Conservation (phyloP, 2,797 vertebrate species). For the Mus minutoides region DNA sequence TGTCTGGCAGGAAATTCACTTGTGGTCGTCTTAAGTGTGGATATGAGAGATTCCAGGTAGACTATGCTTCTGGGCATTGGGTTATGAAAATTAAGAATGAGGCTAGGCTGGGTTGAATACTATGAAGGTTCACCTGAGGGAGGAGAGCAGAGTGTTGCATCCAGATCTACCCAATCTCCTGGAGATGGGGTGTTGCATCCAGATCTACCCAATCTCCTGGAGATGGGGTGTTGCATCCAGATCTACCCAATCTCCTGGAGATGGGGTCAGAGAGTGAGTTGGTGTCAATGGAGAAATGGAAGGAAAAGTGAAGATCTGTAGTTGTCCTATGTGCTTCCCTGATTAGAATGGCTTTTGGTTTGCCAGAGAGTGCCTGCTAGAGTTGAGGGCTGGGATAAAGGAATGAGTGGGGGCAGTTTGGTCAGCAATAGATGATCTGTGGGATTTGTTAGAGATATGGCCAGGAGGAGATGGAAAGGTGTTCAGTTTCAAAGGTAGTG, state of each 20-base stretch:
- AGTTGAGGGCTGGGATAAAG: neutral
- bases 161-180: no score
- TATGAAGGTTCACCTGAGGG: neutral
- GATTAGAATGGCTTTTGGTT: neutral
- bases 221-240: neutral
- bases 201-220: no score
- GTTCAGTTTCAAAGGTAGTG: neutral
- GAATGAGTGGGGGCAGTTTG: neutral
- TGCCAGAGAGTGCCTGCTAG: no score
- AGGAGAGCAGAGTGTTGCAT: neutral
- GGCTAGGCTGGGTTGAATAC: no score
- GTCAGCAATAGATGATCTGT: no score
- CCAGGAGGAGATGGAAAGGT: neutral
- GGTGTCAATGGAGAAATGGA: neutral
- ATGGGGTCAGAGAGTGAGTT: neutral
- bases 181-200: no score
- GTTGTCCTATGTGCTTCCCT: neutral
- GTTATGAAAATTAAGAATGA: no score
- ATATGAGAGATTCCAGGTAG: fast-evolving
- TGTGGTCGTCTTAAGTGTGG: neutral
- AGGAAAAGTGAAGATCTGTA: neutral
- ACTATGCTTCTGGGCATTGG: neutral
- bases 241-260: no score
- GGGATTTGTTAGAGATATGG: no score
- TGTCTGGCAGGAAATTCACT: neutral